Evolutionary conservation across 2,797 vertebrate species (phyloP).

Genomic region (Liparis tanakae): DNA sequence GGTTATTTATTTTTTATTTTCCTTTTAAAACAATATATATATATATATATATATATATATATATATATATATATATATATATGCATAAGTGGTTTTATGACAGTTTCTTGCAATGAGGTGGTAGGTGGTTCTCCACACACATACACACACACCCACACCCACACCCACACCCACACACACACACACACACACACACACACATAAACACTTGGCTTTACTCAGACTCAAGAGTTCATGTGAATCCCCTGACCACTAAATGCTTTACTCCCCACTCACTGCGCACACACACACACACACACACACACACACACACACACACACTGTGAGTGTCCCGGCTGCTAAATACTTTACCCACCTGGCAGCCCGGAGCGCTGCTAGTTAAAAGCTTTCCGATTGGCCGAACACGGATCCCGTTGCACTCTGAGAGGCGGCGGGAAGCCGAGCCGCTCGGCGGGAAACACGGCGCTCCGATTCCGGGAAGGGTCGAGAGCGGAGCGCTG

Average conservation of each 20-base stretch:
- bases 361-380: constrained; percentile 75
- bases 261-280: too few species aligned
- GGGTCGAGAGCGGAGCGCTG: constrained; percentile 71
- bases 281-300: constrained; percentile 33
- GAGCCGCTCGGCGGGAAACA: constrained; percentile 78
- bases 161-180: constrained; percentile 16
- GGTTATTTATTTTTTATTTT: too few species aligned
- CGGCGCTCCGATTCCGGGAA: constrained; percentile 75
- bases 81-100: neutral
- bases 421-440: constrained; percentile 82
- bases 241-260: constrained; percentile 68
- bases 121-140: neutral
- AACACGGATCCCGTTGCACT: constrained; percentile 74
- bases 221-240: constrained; percentile 36
- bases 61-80: too few species aligned
- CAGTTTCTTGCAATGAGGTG: neutral
- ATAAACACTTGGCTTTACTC: constrained; percentile 25
- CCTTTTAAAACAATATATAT: too few species aligned
- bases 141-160: constrained; percentile 7
- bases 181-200: neutral
- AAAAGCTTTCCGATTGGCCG: constrained; percentile 80
- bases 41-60: too few species aligned
- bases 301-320: constrained; percentile 35
- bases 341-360: constrained; percentile 78
- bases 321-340: constrained; percentile 59